Evolutionary conservation across 2,113 vertebrate species (phyloP).

Genomic region (Solea solea): DNA sequence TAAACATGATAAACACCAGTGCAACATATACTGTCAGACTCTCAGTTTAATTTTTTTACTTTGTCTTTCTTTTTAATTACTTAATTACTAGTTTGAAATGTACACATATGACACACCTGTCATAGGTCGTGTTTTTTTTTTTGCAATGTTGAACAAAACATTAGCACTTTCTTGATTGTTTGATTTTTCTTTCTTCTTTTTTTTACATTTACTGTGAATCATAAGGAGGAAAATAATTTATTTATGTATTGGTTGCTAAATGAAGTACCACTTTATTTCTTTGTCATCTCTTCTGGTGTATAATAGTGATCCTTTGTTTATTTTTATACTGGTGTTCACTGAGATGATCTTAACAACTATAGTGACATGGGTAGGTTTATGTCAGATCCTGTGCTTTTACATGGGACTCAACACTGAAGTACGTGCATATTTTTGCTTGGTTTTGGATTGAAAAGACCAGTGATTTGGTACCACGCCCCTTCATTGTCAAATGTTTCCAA

Average conservation of each 20-base stretch:
- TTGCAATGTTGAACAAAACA: slow-evolving; percentile 2
- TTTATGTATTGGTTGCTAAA: slow-evolving; percentile 8
- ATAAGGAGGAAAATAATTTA: slow-evolving; percentile 11
- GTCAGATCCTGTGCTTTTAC: neutral
- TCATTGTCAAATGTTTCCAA: neutral
- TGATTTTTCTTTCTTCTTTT: slow-evolving; percentile 17
- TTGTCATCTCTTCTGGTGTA: slow-evolving; percentile 24
- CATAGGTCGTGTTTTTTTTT: slow-evolving; percentile 8
- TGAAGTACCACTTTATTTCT: slow-evolving; percentile 16
- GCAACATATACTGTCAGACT: neutral
- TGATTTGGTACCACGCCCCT: too few relatives aligned
- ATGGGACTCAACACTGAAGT: neutral
- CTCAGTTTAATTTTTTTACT: slow-evolving; percentile 2
- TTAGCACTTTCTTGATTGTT: slow-evolving; percentile 51
- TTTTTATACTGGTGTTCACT: slow-evolving; percentile 52
- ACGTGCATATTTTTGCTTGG: neutral
- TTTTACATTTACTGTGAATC: slow-evolving; percentile 52
- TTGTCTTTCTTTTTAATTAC: neutral
- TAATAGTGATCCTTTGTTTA: slow-evolving; percentile 13
- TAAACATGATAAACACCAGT: slow-evolving; percentile 10
- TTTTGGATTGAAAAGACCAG: slow-evolving; percentile 1
- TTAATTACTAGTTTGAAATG: neutral
- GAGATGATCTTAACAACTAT: slow-evolving; percentile 49
- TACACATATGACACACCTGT: slow-evolving; percentile 14
- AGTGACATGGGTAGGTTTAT: slow-evolving; percentile 11